phyloP scores from a whole-genome alignment of 1,140 invertebrate genomes.

The Aphidius ervi region DNA sequence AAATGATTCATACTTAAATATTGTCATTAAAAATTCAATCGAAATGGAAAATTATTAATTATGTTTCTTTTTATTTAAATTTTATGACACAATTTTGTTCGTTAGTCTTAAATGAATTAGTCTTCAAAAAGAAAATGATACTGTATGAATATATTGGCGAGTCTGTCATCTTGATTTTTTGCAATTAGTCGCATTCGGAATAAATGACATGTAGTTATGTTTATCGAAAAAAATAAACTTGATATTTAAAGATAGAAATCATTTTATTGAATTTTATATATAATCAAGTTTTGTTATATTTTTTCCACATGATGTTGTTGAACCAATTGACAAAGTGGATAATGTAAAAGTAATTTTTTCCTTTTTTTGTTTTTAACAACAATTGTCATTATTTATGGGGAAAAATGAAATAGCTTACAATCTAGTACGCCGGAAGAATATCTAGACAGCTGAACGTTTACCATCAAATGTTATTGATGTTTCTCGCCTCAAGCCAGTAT shows the following conservation, averaged over 20 bases:
- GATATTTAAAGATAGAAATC: too few species aligned
- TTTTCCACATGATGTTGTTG: too few species aligned
- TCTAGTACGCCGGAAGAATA: slow-evolving; percentile 56
- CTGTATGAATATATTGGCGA: background rate
- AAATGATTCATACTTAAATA: background rate
- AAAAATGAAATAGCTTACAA: slow-evolving; percentile 43
- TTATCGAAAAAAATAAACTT: background rate
- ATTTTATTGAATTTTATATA: too few species aligned
- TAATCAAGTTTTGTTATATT: too few species aligned
- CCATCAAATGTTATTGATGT: slow-evolving; percentile 77
- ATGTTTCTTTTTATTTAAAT: slow-evolving; percentile 1
- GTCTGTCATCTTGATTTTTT: background rate
- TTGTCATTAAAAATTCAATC: slow-evolving; percentile 11
- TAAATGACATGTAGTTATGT: background rate
- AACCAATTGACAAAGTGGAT: too few species aligned
- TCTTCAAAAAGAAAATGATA: slow-evolving; percentile 18
- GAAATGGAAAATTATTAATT: slow-evolving; percentile 9
- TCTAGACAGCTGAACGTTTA: slow-evolving; percentile 74
- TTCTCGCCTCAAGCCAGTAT: slow-evolving; percentile 66
- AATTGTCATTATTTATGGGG: slow-evolving; percentile 12
- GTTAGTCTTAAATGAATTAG: slow-evolving; percentile 23
- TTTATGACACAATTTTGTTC: slow-evolving; percentile 3
- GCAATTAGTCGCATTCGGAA: slow-evolving; percentile 6
- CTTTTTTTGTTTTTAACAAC: slow-evolving; percentile 3
- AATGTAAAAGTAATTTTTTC: slow-evolving; percentile 26